Conservation (phyloP, 2,113 vertebrate species). For the Dipodomys spectabilis region DNA sequence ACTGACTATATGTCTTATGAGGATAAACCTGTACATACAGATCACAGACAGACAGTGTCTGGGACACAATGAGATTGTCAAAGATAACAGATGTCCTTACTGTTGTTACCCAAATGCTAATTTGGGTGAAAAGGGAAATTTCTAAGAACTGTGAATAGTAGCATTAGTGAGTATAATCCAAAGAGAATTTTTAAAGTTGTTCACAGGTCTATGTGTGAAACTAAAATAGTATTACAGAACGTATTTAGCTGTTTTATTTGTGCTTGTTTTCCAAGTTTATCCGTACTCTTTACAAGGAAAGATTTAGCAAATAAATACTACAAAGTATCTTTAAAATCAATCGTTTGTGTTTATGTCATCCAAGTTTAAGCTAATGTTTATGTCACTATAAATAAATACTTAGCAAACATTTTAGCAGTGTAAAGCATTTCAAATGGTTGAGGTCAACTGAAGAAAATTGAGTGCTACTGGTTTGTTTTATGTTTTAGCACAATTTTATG, state of each 20-base stretch:
- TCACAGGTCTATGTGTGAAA: neutral
- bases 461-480: neutral
- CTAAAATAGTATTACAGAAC: neutral
- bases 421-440: neutral
- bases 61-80: neutral
- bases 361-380: neutral
- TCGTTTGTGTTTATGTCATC: neutral
- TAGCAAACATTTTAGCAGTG: neutral
- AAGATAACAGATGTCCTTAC: neutral
- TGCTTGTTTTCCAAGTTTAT: neutral
- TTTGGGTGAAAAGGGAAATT: neutral
- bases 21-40: neutral
- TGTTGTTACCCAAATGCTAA: neutral
- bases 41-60: neutral
- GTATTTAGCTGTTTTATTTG: neutral
- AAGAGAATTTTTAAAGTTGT: neutral
- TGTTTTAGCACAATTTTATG: neutral
- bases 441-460: neutral
- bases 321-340: neutral
- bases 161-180: neutral
- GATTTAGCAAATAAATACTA: neutral
- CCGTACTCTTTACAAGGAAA: neutral
- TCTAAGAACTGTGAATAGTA: neutral
- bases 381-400: neutral
- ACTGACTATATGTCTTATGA: neutral